phyloP scores from a whole-genome alignment of 2,888 invertebrate species.

The Sphaeridia pumilis region DNA sequence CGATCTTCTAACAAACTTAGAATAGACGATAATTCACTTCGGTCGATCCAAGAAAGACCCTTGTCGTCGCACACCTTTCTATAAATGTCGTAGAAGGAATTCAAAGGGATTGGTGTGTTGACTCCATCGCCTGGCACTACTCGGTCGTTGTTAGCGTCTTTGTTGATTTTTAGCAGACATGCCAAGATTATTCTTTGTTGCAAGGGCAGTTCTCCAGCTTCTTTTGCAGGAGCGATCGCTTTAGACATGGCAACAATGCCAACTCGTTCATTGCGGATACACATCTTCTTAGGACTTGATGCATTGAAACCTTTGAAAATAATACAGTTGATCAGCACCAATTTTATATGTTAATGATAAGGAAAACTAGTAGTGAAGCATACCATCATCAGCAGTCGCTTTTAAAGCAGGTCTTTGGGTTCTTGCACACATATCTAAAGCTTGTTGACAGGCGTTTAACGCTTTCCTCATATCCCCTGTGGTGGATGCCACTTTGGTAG shows the following conservation, averaged over 20 bases:
- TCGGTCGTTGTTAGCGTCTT: conserved; percentile 60
- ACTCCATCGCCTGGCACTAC: conserved; percentile 59
- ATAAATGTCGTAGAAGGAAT: conserved; percentile 28
- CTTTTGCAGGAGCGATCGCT: conserved; percentile 54
- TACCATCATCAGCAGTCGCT: conserved; percentile 39
- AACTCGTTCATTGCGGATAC: conserved; percentile 32
- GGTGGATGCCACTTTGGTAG: conserved; percentile 84
- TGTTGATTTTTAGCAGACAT: conserved; percentile 66
- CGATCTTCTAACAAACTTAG: conserved; percentile 31
- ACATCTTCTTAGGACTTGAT: conserved; percentile 35
- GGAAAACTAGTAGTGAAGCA: too few species aligned
- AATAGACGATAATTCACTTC: conserved; percentile 30
- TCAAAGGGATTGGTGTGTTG: conserved; percentile 23
- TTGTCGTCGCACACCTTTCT: conserved; percentile 28
- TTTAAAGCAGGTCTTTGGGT: conserved; percentile 41
- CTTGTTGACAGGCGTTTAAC: conserved; percentile 79
- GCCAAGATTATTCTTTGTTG: conserved; percentile 88
- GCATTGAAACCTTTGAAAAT: conserved; percentile 31
- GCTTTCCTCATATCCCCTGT: conserved; percentile 92
- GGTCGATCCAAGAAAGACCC: conserved; percentile 31
- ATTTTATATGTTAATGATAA: background rate
- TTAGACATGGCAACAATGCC: conserved; percentile 42
- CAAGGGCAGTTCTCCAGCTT: conserved; percentile 57
- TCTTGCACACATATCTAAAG: conserved; percentile 66
- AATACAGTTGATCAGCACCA: background rate